Base-by-base conservation (phyloP, 2,113 vertebrate species). In the Nibea albiflora region DNA sequence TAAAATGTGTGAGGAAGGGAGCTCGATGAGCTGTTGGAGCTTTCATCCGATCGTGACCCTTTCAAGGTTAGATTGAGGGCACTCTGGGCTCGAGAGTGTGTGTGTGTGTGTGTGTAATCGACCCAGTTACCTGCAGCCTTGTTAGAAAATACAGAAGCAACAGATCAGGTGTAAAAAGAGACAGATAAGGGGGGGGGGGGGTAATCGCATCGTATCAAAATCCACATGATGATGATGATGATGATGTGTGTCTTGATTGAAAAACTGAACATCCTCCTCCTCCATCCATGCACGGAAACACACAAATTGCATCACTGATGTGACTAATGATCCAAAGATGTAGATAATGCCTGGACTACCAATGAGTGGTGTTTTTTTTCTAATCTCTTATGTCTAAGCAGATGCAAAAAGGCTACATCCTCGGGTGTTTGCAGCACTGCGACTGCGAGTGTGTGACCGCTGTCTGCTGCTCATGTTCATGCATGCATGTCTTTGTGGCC, bases 401-500 rank as follows among this genome's bases (percentile, higher is more conserved):
- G 24, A 52, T 46, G 28, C 44, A 10, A 54, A 39, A 28, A 42
- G 22, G 47, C 28, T 28, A 15, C 79, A 57, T 76, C 65, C 72
- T 47, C 14, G 5, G 52, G 50, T 81, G 84, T 66, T 61, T 54
- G 50, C 74, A 44, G 49, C 11, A 10, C 65, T 35, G 22, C n/a
- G 22, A 61, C 72, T 68, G 46, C 12, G 68, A 64, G 49, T 63
- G 85, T 77, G 79, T 78, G 80, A 70, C 74, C 19, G 71, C 77
- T 76, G 75, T 67, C 73, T 78, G 74, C 86, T 17, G 78, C 86
- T 88, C 71, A 62, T 89, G 88, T 74, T 88, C 86, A 86, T 73
- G 85, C 80, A 83, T 86, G 85, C 84, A 74, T 78, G 90, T 90
- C 85, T 77, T 54, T 49, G 89, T 74, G 81, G 72, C 83, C 69